Evolutionary conservation across 2,888 invertebrate genomes (phyloP).

Genomic region (Leucoma salicis): DNA sequence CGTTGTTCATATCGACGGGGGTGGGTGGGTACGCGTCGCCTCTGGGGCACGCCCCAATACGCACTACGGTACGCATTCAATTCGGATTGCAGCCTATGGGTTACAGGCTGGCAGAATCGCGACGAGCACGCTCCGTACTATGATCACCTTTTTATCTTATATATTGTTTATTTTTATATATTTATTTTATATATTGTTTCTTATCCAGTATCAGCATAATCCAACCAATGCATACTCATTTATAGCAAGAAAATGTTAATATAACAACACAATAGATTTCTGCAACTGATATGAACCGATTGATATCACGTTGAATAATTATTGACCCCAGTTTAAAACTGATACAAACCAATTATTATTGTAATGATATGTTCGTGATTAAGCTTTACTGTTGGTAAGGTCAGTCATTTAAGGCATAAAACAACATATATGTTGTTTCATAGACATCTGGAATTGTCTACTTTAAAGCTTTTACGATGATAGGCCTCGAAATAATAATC

Average conservation of each 20-base stretch:
- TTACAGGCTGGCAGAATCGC: too few relatives aligned
- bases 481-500: too few relatives aligned
- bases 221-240: conserved; percentile 32
- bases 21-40: too few relatives aligned
- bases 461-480: too few relatives aligned
- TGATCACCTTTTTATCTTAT: background rate
- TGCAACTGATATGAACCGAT: conserved; percentile 41
- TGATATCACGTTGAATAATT: conserved; percentile 58
- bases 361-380: conserved; percentile 10
- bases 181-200: too few relatives aligned
- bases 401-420: background rate
- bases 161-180: background rate
- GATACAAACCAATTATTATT: conserved; percentile 28
- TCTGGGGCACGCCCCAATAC: too few relatives aligned
- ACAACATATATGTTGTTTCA: too few relatives aligned
- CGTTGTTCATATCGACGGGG: too few relatives aligned
- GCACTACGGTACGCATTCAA: too few relatives aligned
- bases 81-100: too few relatives aligned
- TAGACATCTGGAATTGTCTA: background rate
- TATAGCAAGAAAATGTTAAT: conserved; percentile 51
- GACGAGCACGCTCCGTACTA: too few relatives aligned
- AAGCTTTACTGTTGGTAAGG: conserved; percentile 1
- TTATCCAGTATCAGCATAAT: conserved; percentile 19
- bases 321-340: conserved; percentile 50
- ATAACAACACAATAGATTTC: conserved; percentile 48